Base-by-base conservation (phyloP, 1,140 invertebrate species). In the Lasioglossum baleicum region DNA sequence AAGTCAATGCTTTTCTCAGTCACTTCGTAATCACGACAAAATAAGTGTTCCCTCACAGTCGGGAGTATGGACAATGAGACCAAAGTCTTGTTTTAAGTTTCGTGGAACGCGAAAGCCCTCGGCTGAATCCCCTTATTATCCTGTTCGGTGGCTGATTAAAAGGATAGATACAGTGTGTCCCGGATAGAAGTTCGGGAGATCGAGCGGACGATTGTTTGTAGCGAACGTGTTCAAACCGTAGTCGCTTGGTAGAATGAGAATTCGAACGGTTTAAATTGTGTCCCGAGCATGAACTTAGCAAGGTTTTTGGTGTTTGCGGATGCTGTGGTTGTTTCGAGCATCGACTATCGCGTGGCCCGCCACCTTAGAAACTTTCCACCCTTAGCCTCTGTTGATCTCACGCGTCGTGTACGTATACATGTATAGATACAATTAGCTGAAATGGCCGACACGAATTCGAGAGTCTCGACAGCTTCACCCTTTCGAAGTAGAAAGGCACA, bases 331-430 rank as follows among this genome's bases (percentile, higher is more conserved):
- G 61, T 13, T 40, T 42, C 40, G 65, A 60, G 22, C 22, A 65
- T 74, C 72, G 63, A 75, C 13, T n/a, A 22, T 17, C 64, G 17
- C 48, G 74, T 6, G 58, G 40, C 11, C 15, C 48, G n/a, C 51
- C 65, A 60, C 22, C 26, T 61, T 51, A 70, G 56, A 51, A 61
- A 35, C 40, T 35, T 48, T 40, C 22, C 40, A 48, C 22, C 53
- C 0, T n/a, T 31, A 69, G 65, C 10, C n/a, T 20, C 13, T n/a
- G 26, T 26, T 35, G 31, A 20, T 40, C 7, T 64, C 61, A 4
- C 17, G 53, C 63, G 65, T 31, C 44, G 2, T 48, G 65, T 69
- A 58, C 17, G 11, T 53, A 53, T 53, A 53, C 31, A 2, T 35
- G 65, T 61, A 58, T 17, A 15, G 13, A 13, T 17, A 20, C 69